Base-by-base conservation (phyloP, 64 coral and sea anemone species). In the Acropora tenuis region DNA sequence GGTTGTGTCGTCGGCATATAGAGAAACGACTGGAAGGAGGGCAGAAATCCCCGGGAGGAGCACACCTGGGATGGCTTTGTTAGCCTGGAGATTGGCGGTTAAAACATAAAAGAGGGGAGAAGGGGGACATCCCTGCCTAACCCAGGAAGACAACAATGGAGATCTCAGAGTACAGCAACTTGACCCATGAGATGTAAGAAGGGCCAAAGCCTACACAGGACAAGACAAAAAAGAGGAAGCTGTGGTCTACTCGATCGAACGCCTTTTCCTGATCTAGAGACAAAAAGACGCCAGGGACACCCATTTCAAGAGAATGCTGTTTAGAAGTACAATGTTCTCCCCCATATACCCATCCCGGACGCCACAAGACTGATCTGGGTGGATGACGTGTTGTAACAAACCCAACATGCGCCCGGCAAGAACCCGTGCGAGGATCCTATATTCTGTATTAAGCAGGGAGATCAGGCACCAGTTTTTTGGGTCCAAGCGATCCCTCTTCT, bases 321-420 rank as follows among this genome's bases (percentile, higher is more conserved):
- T 43, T 10, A 92, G 7, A 0, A 93, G 65, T 13, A 49, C 11
- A 1, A 83, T 52, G 11, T 94, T 94, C 10, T 94, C 86, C 0
- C 72, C 57, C 2, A 94, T 94, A 12, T 41, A 83, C 1, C 87
- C 52, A 0, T 79, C 92, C 0, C 86, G 92, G 0, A 94, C 77
- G 0, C 73, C 81, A 3, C 84, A 88, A 20, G 91, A 79, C 11
- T 88, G 91, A 80, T 93, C 84, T 30, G 19, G 43, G 2, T 46
- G 18, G 20, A 90, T 43, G 0, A 90, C 89, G 1, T 0, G 15
- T 5, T 63, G 12, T 2, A 78, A 67, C 8, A 89, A 41, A 16
- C 17, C 11, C 3, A 47, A 15, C 3, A 89, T 52, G 2, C 87
- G 74, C 0, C 74, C 50, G 3, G 87, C 87, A 19, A 89, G 42